Base-by-base conservation (phyloP, 2,888 invertebrate genomes). In the Protophormia terraenovae region DNA sequence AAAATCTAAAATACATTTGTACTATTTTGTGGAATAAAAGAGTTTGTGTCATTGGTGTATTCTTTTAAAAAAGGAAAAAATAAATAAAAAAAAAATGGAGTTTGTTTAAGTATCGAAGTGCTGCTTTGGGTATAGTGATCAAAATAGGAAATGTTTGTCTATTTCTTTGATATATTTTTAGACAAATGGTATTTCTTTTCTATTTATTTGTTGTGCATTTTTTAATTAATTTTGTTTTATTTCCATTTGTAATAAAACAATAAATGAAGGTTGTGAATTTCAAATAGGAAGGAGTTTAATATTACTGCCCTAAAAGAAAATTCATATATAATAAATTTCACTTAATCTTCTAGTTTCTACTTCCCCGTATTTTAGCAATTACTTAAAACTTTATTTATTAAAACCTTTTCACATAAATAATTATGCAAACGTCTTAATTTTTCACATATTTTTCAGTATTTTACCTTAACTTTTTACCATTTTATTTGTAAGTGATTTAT, bases 1-100 rank as follows among this genome's bases (percentile, higher is more conserved):
- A 55, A 72, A 6, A 41, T 19, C 12, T 5, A 14, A 19, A 72
- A 58, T 29, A n/a, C 16, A 72, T 72, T 72, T 60, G 60, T 22
- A 50, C 35, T n/a, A n/a, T n/a, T n/a, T 38, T 41, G 35, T 41
- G 32, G 7, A 32, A 3, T 0, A 60, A 32, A n/a, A 29, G n/a
- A 12, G 22, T 32, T 32, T 47, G 22, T 22, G n/a, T 50, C 50
- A n/a, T 50, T n/a, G 24, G 73, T n/a, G 32, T 50, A 75, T 50
- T 19, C 14, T 58, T 29, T 22, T 10, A 35, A 8, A 45, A 19
- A n/a, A n/a, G n/a, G n/a, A n/a, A n/a, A n/a, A n/a, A n/a, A n/a
- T n/a, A n/a, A n/a, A n/a, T n/a, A n/a, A 19, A 67, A 19, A 16
- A n/a, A 67, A 67, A 50, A 16, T 32, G 10, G 1, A 32, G 27